These are phyloP conservation scores for Bombylius discolor DNA, from an alignment of 2,888 invertebrate species.

Conservation along the genomic window DNA sequence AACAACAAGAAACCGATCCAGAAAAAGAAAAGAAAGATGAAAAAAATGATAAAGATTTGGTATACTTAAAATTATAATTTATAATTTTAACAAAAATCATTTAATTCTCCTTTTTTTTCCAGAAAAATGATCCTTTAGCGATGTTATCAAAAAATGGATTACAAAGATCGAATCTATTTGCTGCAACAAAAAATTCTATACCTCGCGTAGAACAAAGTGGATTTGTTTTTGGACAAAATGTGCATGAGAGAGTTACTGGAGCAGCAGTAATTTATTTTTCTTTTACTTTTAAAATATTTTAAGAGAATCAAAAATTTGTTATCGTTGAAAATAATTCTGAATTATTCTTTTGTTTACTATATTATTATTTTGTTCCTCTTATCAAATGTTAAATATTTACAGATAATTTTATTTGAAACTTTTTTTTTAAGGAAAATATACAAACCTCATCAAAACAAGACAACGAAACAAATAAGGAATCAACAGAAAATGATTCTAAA, in stretches of 20 bases:
- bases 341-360: too few species aligned
- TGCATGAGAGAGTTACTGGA: conserved; percentile 69
- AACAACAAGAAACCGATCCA: conserved; percentile 11
- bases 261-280: conserved; percentile 29
- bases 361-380: too few species aligned
- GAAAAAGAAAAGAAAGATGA: conserved; percentile 17
- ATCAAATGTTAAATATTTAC: too few species aligned
- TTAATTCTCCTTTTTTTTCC: background rate
- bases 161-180: conserved; percentile 31
- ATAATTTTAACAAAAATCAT: background rate
- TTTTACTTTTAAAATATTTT: background rate
- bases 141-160: conserved; percentile 32
- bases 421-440: conserved; percentile 6
- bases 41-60: background rate
- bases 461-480: background rate
- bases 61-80: background rate
- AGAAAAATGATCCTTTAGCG: conserved; percentile 24
- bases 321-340: too few species aligned
- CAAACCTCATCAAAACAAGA: conserved; percentile 7
- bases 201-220: conserved; percentile 43
- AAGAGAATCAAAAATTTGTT: background rate
- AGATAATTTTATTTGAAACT: too few species aligned
- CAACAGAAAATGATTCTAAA: conserved; percentile 31
- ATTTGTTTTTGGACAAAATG: conserved; percentile 86
- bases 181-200: conserved; percentile 29